Percentiles rank a stretch among this genome's conserved stretches.
These are phyloP conservation scores for Hippoglossus hippoglossus DNA, from an alignment of 2,797 vertebrate genomes.

Conservation along the genomic window DNA sequence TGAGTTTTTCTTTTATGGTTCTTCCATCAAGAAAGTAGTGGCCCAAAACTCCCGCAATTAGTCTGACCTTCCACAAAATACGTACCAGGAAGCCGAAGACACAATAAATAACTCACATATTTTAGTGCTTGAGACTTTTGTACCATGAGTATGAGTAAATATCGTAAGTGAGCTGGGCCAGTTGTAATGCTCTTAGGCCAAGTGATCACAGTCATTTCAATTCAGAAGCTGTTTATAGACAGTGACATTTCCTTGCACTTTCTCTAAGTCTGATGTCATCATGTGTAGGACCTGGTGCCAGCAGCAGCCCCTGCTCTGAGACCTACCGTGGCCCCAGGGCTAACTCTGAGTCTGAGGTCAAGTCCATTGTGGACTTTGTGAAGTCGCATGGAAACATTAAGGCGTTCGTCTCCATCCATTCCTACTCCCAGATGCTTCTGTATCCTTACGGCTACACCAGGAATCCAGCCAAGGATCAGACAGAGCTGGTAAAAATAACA, in stretches of 20 bases:
- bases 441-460: constrained; percentile 92
- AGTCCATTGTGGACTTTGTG: constrained; percentile 94
- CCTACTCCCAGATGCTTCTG: constrained; percentile 95
- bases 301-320: constrained; percentile 86
- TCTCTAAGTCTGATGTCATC: constrained; percentile 11
- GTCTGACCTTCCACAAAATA: too few relatives aligned
- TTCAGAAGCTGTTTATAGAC: neutral
- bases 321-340: constrained; percentile 86
- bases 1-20: too few relatives aligned
- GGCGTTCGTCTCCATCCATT: constrained; percentile 94
- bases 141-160: neutral
- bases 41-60: too few relatives aligned
- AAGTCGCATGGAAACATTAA: constrained; percentile 89
- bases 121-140: neutral
- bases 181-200: too few relatives aligned
- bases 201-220: neutral
- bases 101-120: too few relatives aligned
- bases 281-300: constrained; percentile 85
- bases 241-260: neutral
- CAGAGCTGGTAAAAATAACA: constrained; percentile 86
- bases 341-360: constrained; percentile 92
- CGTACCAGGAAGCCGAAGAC: too few relatives aligned
- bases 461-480: constrained; percentile 63
- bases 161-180: neutral
- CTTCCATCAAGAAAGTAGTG: too few relatives aligned